Evolutionary conservation across 2,797 vertebrate species (phyloP), one percentile per base, ranked within the genome.

Genomic region (Sylvia borin): DNA sequence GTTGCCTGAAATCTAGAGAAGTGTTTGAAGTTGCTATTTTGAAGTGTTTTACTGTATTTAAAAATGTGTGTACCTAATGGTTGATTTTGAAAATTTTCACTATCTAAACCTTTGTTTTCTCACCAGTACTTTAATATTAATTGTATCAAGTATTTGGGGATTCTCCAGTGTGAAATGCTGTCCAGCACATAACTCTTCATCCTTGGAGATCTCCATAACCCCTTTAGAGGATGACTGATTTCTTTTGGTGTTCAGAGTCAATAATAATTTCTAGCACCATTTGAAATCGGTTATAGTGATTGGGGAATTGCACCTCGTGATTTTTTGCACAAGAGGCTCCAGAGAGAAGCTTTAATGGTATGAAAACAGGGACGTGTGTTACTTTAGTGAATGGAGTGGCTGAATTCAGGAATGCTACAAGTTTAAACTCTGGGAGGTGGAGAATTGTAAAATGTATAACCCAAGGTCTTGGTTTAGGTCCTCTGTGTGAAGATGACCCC

Each of bases 221-320:
- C 99, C 98, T 98, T 98, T 97, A 98, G 98, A 98, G 98, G 99
- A 99, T 99, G 98, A 99, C 99, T 98, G 99, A 99, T 99, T 99
- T 99, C 99, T 97, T 98, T 97, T 99, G 99, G 99, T 99, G 99
- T 98, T 98, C 99, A 99, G 99, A 99, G 99, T 98, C 98, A 85
- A 97, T 97, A 97, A 85, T 94, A 98, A 98, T 98, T 98, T 99
- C 99, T 99, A 99, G 99, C 99, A 99, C 99, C 99, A 99, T 99
- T 99, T 99, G 99, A 99, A 99, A 99, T 99, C 99, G 99, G 99
- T 99, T 99, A 99, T 99, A 99, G 98, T 99, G 98, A 98, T 98
- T 93, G 99, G 99, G 99, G 99, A 98, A 98, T 97, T 97, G 95
- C 98, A 92, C 73, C 97, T 27, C 14, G 36, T 24, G 43, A 72